Evolutionary conservation across 2,888 invertebrate species (phyloP), one percentile per base, ranked within the genome.

Genomic region (Rosalia funebris): DNA sequence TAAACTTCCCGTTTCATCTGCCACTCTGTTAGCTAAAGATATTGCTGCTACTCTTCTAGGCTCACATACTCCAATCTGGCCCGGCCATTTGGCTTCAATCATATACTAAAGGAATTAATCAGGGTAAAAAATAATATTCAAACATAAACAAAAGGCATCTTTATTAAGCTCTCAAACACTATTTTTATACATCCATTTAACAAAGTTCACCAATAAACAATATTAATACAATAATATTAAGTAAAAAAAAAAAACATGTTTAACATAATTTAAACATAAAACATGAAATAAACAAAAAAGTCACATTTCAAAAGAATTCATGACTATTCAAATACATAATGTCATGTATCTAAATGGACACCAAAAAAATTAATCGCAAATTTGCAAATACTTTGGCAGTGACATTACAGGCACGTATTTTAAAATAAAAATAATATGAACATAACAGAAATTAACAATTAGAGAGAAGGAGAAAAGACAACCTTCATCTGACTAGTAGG

Each of bases 1-100:
- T 9, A 87, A 78, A 32, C 88, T 87, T 0, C 92, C 93, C 41
- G 88, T 87, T 83, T 98, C 98, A 68, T 93, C 92, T 0, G 97
- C 92, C 1, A 98, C 95, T 50, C 98, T 85, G 62, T 87, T 86
- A 0, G 98, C 96, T 12, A 98, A 84, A 17, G 95, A 89, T 45
- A 95, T 89, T 0, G 95, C 95, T 0, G 96, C 96, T 0, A 96
- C 90, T 56, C 97, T 86, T 7, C 98, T 84, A 0, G 98, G 98
- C 79, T 98, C 95, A 1, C 97, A 96, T 62, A 99, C 88, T 42
- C 92, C 95, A 48, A 98, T 91, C 60, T 88, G 85, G 48, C 91
- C 92, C 44, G 89, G 85, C 93, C 94, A 95, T 75, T 94, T 94
- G 60, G 89, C 88, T 79, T 98, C 98, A 70, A 89, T 82, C 16